These are phyloP conservation scores for Hylia prasina DNA, from an alignment of 2,113 vertebrate genomes.

Conservation along the genomic window DNA sequence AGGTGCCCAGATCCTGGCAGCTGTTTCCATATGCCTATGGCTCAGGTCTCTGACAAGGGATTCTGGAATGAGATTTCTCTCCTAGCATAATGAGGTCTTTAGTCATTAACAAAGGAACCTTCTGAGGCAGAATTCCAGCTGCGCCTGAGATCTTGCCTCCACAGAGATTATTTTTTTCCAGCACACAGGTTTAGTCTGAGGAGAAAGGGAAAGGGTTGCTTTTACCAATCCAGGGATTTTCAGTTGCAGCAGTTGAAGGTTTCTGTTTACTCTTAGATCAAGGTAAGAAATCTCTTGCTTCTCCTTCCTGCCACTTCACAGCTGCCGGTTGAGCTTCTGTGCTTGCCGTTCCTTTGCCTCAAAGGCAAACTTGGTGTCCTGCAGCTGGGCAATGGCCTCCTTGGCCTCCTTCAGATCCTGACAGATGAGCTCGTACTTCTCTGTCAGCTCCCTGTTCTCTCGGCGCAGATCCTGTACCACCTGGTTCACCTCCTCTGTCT, in stretches of 20 bases:
- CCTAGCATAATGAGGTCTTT: neutral
- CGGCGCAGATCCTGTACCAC: conserved; percentile 78
- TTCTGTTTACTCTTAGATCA: conserved; percentile 4
- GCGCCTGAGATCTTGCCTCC: neutral
- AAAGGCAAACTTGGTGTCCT: conserved; percentile 82
- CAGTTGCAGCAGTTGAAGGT: neutral
- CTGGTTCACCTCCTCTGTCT: conserved; percentile 82
- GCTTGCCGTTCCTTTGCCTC: conserved; percentile 86
- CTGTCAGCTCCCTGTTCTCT: conserved; percentile 80
- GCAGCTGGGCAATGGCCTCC: conserved; percentile 78
- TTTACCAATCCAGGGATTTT: neutral
- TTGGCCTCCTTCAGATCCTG: conserved; percentile 81
- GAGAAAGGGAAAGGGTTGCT: neutral
- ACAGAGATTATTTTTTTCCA: neutral
- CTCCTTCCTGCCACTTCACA: conserved; percentile 54
- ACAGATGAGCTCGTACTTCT: conserved; percentile 80
- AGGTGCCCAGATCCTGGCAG: conserved; percentile 11
- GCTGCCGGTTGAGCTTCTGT: conserved; percentile 85
- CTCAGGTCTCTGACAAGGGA: conserved; percentile 12
- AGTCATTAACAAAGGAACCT: conserved; percentile 6
- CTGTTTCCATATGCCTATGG: neutral
- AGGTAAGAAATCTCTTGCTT: neutral
- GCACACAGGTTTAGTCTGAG: neutral
- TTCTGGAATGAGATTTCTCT: conserved; percentile 3
- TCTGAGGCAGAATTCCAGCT: conserved; percentile 43